Evolutionary conservation across 2,113 vertebrate species (phyloP).

Genomic region (Rhinogobius similis): DNA sequence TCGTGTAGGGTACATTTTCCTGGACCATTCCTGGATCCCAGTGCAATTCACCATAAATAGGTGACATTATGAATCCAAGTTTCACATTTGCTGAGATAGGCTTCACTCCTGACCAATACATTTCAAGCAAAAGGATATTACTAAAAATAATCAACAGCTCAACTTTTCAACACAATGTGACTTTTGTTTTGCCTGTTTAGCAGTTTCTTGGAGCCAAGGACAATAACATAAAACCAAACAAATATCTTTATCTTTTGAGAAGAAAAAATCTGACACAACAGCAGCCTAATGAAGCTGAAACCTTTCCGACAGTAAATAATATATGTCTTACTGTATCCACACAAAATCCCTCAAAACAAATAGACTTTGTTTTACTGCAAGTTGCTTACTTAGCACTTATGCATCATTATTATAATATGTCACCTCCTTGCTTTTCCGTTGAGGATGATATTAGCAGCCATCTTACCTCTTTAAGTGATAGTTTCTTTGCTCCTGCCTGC

Average conservation of each 20-base stretch:
- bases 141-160: background rate
- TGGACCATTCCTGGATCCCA: background rate
- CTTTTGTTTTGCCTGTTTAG: slow-evolving; percentile 10
- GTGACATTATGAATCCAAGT: background rate
- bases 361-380: slow-evolving; percentile 46
- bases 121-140: background rate
- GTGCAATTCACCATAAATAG: background rate
- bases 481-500: slow-evolving; percentile 67
- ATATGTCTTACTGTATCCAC: slow-evolving; percentile 21
- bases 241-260: slow-evolving; percentile 22
- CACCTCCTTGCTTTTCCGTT: slow-evolving; percentile 56
- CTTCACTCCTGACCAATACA: background rate
- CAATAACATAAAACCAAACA: slow-evolving; percentile 17
- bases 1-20: background rate
- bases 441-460: slow-evolving; percentile 58
- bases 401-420: slow-evolving; percentile 69
- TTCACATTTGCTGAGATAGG: slow-evolving; percentile 4
- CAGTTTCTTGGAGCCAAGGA: slow-evolving; percentile 5
- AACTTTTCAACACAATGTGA: slow-evolving; percentile 2
- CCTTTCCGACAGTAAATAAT: slow-evolving; percentile 33
- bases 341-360: slow-evolving; percentile 41
- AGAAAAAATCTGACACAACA: slow-evolving; percentile 24
- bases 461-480: slow-evolving; percentile 67
- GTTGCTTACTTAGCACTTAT: slow-evolving; percentile 72
- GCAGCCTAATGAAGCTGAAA: slow-evolving; percentile 43